phyloP scores from a whole-genome alignment of 1,140 invertebrate species.

The Pissodes strobi region DNA sequence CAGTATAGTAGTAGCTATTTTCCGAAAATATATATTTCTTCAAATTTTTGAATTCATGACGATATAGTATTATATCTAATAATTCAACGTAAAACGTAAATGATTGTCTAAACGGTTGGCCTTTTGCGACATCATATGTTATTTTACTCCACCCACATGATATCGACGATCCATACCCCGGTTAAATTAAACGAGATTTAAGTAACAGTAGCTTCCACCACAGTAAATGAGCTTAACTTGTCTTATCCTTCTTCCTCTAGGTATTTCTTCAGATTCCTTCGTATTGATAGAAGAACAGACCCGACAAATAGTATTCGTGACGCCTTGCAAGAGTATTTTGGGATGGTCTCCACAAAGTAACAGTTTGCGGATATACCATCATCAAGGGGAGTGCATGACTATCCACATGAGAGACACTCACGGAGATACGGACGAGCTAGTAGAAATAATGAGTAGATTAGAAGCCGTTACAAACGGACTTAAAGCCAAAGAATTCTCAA shows the following conservation, averaged over 20 bases:
- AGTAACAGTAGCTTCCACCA: too few species aligned
- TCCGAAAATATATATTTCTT: too few species aligned
- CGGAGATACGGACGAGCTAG: conserved; percentile 74
- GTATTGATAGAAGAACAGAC: conserved; percentile 85
- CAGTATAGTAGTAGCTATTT: too few species aligned
- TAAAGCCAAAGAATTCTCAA: conserved; percentile 73
- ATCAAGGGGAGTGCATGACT: conserved; percentile 83
- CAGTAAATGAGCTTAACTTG: too few species aligned
- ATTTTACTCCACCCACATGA: too few species aligned
- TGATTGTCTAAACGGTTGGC: too few species aligned
- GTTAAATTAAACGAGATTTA: too few species aligned
- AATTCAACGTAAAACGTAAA: too few species aligned
- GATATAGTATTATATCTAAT: too few species aligned
- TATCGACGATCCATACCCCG: too few species aligned
- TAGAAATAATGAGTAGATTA: conserved; percentile 76
- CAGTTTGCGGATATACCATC: conserved; percentile 72
- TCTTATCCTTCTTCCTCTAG: conserved; percentile 72
- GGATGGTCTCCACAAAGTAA: conserved; percentile 59
- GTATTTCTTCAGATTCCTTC: conserved; percentile 84
- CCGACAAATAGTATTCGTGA: conserved; percentile 83
- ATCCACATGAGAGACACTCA: conserved; percentile 68
- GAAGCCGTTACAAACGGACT: conserved; percentile 74
- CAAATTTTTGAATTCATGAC: too few species aligned
- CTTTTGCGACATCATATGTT: too few species aligned
- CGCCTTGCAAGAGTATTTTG: conserved; percentile 81